Evolutionary conservation across 2,113 vertebrate genomes (phyloP).

Genomic region (Orycteropus afer): DNA sequence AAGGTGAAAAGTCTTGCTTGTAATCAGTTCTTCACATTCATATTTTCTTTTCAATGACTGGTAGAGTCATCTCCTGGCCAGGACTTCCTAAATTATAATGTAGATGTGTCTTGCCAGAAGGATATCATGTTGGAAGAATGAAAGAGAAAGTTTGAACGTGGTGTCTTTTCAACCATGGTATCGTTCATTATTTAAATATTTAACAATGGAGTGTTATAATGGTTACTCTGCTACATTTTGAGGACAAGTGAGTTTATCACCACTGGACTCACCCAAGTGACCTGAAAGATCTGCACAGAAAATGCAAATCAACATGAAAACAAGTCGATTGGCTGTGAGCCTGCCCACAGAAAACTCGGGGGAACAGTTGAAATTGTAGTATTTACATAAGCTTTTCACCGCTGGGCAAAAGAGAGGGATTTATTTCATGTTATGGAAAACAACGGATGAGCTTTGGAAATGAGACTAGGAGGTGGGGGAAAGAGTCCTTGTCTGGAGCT

Average conservation of each 20-base stretch:
- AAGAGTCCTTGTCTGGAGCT: not conserved
- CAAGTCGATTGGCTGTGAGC: constrained; percentile 1
- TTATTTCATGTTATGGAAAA: constrained; percentile 71
- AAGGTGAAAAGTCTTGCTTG: constrained; percentile 19
- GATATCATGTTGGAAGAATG: constrained; percentile 18
- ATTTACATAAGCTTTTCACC: constrained; percentile 78
- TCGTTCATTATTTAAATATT: constrained; percentile 64
- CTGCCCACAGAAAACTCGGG: constrained; percentile 55
- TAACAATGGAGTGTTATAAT: constrained; percentile 64
- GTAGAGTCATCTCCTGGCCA: constrained; percentile 34
- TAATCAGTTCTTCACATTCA: constrained; percentile 25
- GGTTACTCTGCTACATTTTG: constrained; percentile 68
- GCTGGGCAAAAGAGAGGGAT: constrained; percentile 45
- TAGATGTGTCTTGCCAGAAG: constrained; percentile 18
- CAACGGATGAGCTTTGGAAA: constrained; percentile 62
- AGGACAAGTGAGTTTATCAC: constrained; percentile 70
- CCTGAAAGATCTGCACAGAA: constrained; percentile 49
- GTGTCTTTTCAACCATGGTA: constrained; percentile 34
- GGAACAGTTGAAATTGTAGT: constrained; percentile 72
- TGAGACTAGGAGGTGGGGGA: not conserved
- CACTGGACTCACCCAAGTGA: constrained; percentile 21
- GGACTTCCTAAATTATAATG: not conserved
- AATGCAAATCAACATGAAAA: constrained; percentile 65
- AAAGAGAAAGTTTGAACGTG: constrained; percentile 55
- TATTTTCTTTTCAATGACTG: constrained; percentile 30